Evolutionary conservation across 64 coral and sea anemone species (phyloP), one percentile per base, ranked within the genome.

Genomic region (Montipora sp.): DNA sequence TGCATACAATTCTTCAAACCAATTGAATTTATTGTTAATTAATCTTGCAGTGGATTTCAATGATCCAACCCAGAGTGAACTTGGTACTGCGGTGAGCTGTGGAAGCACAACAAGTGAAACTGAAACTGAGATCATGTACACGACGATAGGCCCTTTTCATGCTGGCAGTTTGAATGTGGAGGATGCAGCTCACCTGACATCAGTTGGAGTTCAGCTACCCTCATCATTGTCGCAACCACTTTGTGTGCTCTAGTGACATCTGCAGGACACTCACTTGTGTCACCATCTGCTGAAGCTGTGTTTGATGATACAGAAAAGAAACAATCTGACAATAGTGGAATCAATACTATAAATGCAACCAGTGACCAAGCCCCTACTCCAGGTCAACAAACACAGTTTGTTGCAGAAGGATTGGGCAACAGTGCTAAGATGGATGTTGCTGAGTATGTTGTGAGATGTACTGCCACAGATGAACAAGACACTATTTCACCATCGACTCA

Each of bases 91-190:
- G 1, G 36, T 96, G 51, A 96, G 57, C 44, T 87, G 81, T 45
- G 88, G 80, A 16, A 92, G 92, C 20, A 92, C 57, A 27, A 78
- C 92, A 8, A 78, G 92, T 43, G 78, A 90, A 20, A 90, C 87
- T 12, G 95, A 94, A 84, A 14, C 87, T 16, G 95, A 96, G 82
- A 91, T 96, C 27, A 83, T 92, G 8, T 96, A 96, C 77, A 96
- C 87, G 5, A 86, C 90, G 14, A 97, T 97, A 10, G 75, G 91
- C 7, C 77, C 92, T 24, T 97, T 97, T 9, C 80, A 93, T 60
- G 88, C 92, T 18, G 89, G 91, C 12, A 93, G 94, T 48, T 97
- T 97, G 48, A 80, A 80, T 36, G 59, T 89, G 0, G 92, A 94
- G 23, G 95, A 97, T 59, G 92, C 91, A 8, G 59, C 89, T 2